Evolutionary conservation across 2,888 invertebrate genomes (phyloP).

Genomic region (Frankliniella fusca): DNA sequence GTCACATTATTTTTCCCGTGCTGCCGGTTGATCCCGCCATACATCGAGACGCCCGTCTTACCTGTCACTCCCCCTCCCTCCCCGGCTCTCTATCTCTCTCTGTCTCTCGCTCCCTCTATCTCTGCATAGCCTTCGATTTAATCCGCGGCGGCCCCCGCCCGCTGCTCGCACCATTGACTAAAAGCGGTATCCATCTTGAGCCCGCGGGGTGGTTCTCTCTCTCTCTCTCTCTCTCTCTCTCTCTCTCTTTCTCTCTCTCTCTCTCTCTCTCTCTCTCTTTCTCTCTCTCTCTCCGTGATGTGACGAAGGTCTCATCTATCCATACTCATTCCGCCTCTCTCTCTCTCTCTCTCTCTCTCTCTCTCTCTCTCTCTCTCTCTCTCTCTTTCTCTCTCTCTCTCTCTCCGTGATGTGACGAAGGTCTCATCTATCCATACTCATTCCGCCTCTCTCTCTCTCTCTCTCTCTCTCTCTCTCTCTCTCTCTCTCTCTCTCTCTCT

Average conservation of each 20-base stretch:
- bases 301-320: conserved; percentile 6
- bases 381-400: background rate
- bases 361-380: no score
- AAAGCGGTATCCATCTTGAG: conserved; percentile 5
- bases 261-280: no score
- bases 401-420: background rate
- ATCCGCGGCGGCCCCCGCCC: background rate
- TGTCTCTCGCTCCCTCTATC: no score
- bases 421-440: conserved; percentile 5
- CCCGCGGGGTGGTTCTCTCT: background rate
- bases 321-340: background rate
- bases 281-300: background rate
- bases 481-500: background rate
- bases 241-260: background rate
- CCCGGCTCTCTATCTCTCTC: no score
- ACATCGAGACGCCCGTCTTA: no score
- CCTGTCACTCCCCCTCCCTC: no score
- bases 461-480: background rate
- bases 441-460: background rate
- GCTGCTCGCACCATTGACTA: background rate
- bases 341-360: background rate
- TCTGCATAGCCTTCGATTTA: background rate
- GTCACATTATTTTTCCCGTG: no score
- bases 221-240: no score
- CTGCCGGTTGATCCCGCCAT: no score